phyloP scores from a whole-genome alignment of 2,113 vertebrate species.

The Acanthochromis polyacanthus region DNA sequence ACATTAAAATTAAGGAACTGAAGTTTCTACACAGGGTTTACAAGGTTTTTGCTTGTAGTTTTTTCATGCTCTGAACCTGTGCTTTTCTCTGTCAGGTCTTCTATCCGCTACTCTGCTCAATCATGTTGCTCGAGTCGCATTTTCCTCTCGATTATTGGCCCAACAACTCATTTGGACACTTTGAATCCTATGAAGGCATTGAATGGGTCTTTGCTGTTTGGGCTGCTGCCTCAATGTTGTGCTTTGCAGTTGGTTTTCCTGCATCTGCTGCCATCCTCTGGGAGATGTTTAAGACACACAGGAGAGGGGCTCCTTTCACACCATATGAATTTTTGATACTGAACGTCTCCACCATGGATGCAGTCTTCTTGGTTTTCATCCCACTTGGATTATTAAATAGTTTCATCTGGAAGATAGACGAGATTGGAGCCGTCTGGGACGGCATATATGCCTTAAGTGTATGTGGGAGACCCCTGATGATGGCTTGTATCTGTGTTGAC shows the following conservation, averaged over 20 bases:
- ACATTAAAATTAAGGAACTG: not conserved
- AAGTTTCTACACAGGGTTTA: too few species aligned
- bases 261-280: constrained; percentile 51
- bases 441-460: not conserved
- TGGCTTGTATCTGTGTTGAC: constrained; percentile 73
- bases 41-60: too few species aligned
- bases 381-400: constrained; percentile 28
- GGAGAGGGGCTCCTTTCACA: constrained; percentile 19
- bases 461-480: constrained; percentile 69
- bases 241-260: constrained; percentile 55
- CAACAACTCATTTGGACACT: constrained; percentile 19
- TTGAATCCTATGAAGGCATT: not conserved
- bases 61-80: too few species aligned
- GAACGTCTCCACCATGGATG: constrained; percentile 69
- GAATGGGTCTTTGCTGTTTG: not conserved
- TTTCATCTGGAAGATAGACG: accelerated
- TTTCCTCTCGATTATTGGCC: not conserved
- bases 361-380: constrained; percentile 44
- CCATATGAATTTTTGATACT: constrained; percentile 59
- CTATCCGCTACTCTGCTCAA: not conserved
- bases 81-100: constrained; percentile 20
- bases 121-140: constrained; percentile 4
- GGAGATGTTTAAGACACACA: constrained; percentile 54
- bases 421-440: not conserved
- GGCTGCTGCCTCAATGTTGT: not conserved